These are phyloP conservation scores for Recurvirostra avosetta DNA, from an alignment of 2,113 vertebrate species.

Conservation along the genomic window DNA sequence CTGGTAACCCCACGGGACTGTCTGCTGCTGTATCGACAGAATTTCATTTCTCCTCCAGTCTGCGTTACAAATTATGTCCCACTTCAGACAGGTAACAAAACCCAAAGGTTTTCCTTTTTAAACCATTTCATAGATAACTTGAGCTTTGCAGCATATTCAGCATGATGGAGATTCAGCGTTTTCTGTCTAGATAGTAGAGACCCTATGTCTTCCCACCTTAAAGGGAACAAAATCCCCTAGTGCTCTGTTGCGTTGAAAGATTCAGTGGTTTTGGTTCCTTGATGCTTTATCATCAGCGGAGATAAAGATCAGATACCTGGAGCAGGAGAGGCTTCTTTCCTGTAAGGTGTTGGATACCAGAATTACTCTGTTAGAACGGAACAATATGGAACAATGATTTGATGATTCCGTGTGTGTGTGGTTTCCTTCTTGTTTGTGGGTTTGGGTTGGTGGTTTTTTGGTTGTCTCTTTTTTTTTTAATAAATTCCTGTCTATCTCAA, in stretches of 20 bases:
- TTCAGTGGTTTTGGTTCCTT: neutral
- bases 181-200: neutral
- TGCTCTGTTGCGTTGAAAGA: neutral
- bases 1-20: neutral
- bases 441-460: neutral
- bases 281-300: neutral
- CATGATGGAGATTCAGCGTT: neutral
- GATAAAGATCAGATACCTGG: neutral
- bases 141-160: neutral
- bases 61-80: neutral
- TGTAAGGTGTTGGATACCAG: neutral
- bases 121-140: neutral
- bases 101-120: neutral
- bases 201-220: neutral
- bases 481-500: neutral
- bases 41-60: neutral
- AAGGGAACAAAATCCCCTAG: neutral
- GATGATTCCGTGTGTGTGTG: neutral
- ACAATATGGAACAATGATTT: neutral
- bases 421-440: neutral
- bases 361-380: neutral
- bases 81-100: neutral
- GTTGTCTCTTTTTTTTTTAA: neutral
- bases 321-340: neutral
- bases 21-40: neutral